phyloP scores from a whole-genome alignment of 2,888 invertebrate genomes.

The Sclerodermus sp. region DNA sequence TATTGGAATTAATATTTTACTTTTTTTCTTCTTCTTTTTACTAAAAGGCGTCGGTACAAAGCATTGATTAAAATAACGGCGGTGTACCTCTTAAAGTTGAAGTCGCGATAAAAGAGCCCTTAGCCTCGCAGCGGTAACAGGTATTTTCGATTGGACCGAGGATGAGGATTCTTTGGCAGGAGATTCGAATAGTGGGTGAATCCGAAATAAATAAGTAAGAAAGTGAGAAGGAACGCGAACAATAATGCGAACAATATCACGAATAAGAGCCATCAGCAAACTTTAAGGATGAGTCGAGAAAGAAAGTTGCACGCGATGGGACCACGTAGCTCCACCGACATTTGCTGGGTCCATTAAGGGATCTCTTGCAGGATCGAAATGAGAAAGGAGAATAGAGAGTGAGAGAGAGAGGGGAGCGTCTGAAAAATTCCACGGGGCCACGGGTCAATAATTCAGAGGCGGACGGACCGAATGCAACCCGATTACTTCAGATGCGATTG shows the following conservation, averaged over 20 bases:
- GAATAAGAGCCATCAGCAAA: background rate
- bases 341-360: background rate
- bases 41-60: no score
- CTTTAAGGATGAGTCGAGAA: background rate
- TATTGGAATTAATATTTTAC: no score
- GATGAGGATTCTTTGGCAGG: no score
- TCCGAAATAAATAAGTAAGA: no score
- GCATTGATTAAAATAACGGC: no score
- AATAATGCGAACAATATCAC: background rate
- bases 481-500: background rate
- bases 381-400: conserved; percentile 9
- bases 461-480: background rate
- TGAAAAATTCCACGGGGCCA: conserved; percentile 2
- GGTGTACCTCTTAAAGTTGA: background rate
- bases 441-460: conserved; percentile 2
- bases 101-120: no score
- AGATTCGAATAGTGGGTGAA: no score
- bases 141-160: no score
- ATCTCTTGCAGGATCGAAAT: conserved; percentile 2
- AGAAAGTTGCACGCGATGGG: background rate
- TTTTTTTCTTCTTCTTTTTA: no score
- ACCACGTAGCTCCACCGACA: background rate
- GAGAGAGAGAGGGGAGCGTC: conserved; percentile 3
- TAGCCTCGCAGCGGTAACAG: background rate
- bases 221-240: background rate